Percentiles rank a stretch among this genome's conserved stretches.
phyloP scores from a whole-genome alignment of 2,888 invertebrate species.

The Tuberolachnus salignus region DNA sequence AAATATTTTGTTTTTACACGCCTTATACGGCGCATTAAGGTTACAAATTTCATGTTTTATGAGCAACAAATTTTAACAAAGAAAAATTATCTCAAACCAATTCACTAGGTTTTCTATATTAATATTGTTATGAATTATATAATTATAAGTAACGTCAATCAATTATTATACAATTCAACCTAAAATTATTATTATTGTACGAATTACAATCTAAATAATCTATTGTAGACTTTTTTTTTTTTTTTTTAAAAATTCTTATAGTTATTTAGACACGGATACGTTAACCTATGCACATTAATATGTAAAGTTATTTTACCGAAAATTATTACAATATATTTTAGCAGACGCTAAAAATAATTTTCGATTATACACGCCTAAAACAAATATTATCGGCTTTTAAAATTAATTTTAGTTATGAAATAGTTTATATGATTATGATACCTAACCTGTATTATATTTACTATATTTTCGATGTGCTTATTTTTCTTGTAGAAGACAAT shows the following conservation, averaged over 20 bases:
- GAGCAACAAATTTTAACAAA: slow-evolving; percentile 55
- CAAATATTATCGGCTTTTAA: too few relatives aligned
- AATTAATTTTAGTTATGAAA: slow-evolving; percentile 5
- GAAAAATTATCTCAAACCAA: slow-evolving; percentile 38
- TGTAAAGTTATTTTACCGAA: neutral
- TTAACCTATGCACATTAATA: slow-evolving; percentile 3
- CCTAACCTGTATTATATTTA: too few relatives aligned
- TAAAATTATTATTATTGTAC: slow-evolving; percentile 32
- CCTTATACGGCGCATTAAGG: slow-evolving; percentile 9
- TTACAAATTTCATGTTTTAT: slow-evolving; percentile 32
- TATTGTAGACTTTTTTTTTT: neutral
- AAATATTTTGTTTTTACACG: slow-evolving; percentile 41
- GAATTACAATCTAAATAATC: slow-evolving; percentile 14
- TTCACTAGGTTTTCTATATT: slow-evolving; percentile 26
- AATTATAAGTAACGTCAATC: slow-evolving; percentile 5
- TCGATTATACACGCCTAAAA: neutral
- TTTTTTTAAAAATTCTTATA: slow-evolving; percentile 29
- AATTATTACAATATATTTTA: neutral
- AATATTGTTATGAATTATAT: neutral
- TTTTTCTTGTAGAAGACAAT: neutral
- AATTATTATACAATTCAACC: slow-evolving; percentile 6
- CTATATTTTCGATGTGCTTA: neutral
- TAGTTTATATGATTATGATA: neutral
- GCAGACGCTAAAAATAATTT: slow-evolving; percentile 1
- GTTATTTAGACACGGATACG: neutral